Conservation (phyloP, 2,888 invertebrate genomes). For the Eumerus sabulonum region DNA sequence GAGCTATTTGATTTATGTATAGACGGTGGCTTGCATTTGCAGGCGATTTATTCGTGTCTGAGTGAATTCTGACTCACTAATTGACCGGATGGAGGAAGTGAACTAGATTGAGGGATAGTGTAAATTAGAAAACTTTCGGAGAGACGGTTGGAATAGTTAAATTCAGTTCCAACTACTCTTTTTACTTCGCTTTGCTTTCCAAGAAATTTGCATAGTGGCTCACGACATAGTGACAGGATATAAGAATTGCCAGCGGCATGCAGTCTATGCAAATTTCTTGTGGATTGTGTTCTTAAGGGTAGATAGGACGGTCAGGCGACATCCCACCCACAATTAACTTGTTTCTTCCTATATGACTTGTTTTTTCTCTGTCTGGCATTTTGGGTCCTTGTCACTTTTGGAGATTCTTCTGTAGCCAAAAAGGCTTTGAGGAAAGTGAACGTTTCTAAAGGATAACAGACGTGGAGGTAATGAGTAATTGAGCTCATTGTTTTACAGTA, state of each 20-base stretch:
- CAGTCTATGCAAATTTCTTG: conserved; percentile 25
- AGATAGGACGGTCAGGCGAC: not conserved
- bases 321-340: not conserved
- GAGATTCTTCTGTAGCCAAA: not conserved
- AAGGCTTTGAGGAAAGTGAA: conserved; percentile 7
- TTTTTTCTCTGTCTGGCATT: not conserved
- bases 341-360: no score
- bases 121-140: conserved; percentile 48
- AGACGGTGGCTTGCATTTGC: not conserved
- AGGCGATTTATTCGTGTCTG: no score
- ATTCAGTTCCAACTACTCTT: not conserved
- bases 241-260: no score
- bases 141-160: not conserved
- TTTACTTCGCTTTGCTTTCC: not conserved
- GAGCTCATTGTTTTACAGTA: conserved; percentile 24
- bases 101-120: conserved; percentile 10
- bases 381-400: no score
- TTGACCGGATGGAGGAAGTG: conserved; percentile 17
- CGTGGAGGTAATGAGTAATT: conserved; percentile 5
- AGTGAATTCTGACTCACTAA: conserved; percentile 3
- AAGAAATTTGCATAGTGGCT: conserved; percentile 3
- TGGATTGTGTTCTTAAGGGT: not conserved
- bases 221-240: no score
- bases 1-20: conserved; percentile 52
- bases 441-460: conserved; percentile 36